Evolutionary conservation across 2,113 vertebrate species (phyloP), one percentile per base, ranked within the genome.

Genomic region (Picathartes gymnocephalus): DNA sequence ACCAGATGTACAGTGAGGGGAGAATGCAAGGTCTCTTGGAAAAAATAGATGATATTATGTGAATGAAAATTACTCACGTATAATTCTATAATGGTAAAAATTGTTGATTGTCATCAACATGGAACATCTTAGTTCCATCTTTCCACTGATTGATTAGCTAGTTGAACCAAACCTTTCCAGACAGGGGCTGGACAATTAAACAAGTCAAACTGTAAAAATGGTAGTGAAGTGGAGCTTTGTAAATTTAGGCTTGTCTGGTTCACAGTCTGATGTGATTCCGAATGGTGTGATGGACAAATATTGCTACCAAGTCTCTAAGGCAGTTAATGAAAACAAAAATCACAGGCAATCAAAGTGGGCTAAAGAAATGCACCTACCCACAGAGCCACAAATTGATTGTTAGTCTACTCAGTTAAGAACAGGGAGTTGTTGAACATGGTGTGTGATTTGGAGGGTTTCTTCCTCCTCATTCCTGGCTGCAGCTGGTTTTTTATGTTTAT

Each of bases 211-310:
- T 30, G 23, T 11, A 50, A 85, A 76, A 79, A 37, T 18, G 6
- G 30, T 35, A 61, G 11, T 64, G 45, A 86, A 48, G 11, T 4
- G 11, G 6, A 72, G 8, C 13, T 44, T 68, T 50, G 27, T 11
- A 60, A 68, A 60, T 80, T 27, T 25, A 44, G 71, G 27, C 6
- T 72, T 47, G 9, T 51, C 27, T 64, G 33, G 8, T 53, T 91
- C 6, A 6, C 9, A 45, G 24, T 37, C 82, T 53, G 72, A 56
- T 61, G 9, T 3, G 11, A 40, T 66, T 87, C 15, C 0, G 0
- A 9, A 1, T 15, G 24, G 6, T 13, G 6, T 23, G 35, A 51
- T 4, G 16, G 39, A 31, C 12, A 66, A 62, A 71, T 47, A 9
- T 16, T 39, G 44, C 21, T 84, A 70, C 8, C 24, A 19, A 8